Base-by-base conservation (phyloP, 2,797 vertebrate genomes). In the Podargus strigoides region DNA sequence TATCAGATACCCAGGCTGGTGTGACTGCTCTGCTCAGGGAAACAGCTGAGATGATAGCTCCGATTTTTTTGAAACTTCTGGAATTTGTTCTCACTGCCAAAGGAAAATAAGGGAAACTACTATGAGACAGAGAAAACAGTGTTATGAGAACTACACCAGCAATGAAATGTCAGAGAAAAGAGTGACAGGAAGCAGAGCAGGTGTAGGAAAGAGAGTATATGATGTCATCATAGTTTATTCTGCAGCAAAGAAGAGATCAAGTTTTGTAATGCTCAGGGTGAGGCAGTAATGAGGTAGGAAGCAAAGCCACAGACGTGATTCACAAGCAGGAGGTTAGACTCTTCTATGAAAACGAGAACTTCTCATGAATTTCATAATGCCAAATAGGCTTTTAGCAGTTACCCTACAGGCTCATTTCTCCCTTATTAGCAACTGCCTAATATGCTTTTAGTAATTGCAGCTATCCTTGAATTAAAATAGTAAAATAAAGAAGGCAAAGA, bases 211-310 rank as follows among this genome's bases (percentile, higher is more conserved):
- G 85, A 30, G 34, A 70, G 73, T 53, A 67, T 30, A 68, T 88
- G 80, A 90, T 84, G 93, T 88, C 92, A 91, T 32, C 18, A 23
- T 19, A 69, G 87, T 83, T 92, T 90, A 87, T 56, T 69, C 42
- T 23, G 47, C 0, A 1, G 77, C 76, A 69, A 72, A 95, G 58
- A 52, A 92, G 79, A 81, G 79, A 84, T 70, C 62, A 75, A 64
- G 69, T 80, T 84, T 62, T 72, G 79, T 55, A 90, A 58, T 21
- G 69, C 78, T 80, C 64, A 79, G 93, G 94, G 88, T 93, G 86
- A 95, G 85, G 82, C 82, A 87, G 52, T 89, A 84, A 88, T 73
- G 92, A 90, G 87, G 75, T 68, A 85, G 91, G 89, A 81, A 73
- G 81, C 55, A 79, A 93, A 94, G 89, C 85, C 68, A 91, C 76